Percentiles rank a stretch among this genome's conserved stretches.
Evolutionary conservation across 2,797 vertebrate genomes (phyloP).

Genomic region (Cheirogaleus major): DNA sequence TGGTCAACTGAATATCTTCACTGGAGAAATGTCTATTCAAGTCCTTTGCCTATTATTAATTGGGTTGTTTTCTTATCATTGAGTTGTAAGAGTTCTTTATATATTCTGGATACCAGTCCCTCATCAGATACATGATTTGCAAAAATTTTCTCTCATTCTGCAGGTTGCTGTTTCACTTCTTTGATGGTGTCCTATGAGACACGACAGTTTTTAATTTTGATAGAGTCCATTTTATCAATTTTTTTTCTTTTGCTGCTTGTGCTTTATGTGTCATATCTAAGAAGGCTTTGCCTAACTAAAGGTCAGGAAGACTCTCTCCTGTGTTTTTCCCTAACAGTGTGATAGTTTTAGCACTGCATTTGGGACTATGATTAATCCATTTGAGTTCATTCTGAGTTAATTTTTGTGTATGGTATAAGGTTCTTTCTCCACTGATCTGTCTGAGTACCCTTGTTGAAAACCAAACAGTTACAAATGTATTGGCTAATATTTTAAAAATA

Average conservation of each 20-base stretch:
- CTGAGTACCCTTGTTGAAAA: not conserved
- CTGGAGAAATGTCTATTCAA: not conserved
- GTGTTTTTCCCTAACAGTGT: not conserved
- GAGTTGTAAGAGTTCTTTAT: not conserved
- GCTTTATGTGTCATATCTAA: not conserved
- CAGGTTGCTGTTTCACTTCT: not conserved
- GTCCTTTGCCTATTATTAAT: not conserved
- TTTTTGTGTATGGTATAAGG: not conserved
- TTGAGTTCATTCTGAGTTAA: not conserved
- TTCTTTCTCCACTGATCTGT: not conserved
- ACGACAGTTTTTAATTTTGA: not conserved
- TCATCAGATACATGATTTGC: not conserved
- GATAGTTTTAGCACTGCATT: not conserved
- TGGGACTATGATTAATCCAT: not conserved
- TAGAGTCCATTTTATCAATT: not conserved
- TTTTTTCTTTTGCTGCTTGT: not conserved
- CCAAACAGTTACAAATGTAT: not conserved
- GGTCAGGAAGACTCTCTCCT: not conserved
- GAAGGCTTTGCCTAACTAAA: not conserved
- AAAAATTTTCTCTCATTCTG: not conserved
- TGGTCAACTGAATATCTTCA: not conserved
- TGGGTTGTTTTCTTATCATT: not conserved
- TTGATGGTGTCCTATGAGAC: not conserved
- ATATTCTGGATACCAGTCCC: not conserved
- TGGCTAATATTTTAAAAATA: not conserved